phyloP scores from a whole-genome alignment of 2,113 vertebrate species.

The Rhombomys opimus region DNA sequence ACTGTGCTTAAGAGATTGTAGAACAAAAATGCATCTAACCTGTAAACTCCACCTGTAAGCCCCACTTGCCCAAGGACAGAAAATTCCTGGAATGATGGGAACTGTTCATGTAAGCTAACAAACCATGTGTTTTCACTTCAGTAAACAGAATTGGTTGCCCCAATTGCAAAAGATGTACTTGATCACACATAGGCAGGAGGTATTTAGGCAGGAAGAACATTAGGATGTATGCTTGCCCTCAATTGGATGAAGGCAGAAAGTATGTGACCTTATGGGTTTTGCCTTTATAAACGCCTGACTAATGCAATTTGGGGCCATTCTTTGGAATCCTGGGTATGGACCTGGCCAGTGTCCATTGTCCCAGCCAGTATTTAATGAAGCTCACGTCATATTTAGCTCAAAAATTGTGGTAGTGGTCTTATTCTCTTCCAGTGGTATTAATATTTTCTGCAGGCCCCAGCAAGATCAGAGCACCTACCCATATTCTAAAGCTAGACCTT shows the following conservation, averaged over 20 bases:
- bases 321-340: neutral
- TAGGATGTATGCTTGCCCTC: too few species aligned
- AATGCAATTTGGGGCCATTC: neutral
- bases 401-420: neutral
- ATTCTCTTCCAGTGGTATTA: neutral
- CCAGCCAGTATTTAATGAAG: neutral
- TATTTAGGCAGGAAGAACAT: neutral
- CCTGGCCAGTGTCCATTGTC: neutral
- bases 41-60: neutral
- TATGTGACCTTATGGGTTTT: neutral
- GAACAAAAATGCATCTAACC: neutral
- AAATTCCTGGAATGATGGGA: neutral
- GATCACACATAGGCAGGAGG: neutral
- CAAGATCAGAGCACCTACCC: too few species aligned
- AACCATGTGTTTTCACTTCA: neutral
- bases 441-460: neutral
- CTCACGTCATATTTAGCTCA: neutral
- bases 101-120: neutral
- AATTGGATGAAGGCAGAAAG: neutral
- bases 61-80: neutral
- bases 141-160: neutral
- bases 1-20: neutral
- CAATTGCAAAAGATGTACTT: neutral
- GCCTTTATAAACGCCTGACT: neutral
- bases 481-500: too few species aligned